A percentile compares a stretch with the other conserved stretches of the same genome.
Conservation (phyloP, 2,113 vertebrate species). For the Ptychochromis oligacanthus region DNA sequence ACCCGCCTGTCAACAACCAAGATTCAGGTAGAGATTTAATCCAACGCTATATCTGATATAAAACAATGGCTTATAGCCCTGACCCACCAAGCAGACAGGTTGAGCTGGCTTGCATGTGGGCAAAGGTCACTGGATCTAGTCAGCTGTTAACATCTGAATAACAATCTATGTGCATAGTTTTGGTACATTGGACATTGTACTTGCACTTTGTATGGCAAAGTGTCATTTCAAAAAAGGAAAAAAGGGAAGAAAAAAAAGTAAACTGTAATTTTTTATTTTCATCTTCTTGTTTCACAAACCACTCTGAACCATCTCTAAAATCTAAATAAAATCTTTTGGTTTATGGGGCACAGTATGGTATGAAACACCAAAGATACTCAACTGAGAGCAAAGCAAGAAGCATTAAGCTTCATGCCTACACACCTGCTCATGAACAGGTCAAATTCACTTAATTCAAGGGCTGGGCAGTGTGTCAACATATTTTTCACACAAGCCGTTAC, state of each 20-base stretch:
- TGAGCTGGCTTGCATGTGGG: background rate
- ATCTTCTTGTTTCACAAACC: background rate
- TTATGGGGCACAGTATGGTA: too few species aligned
- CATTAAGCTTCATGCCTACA: background rate
- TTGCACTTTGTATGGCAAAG: too few species aligned
- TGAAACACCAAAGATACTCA: background rate
- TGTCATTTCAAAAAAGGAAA: too few species aligned
- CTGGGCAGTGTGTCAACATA: too few species aligned
- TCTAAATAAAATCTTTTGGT: background rate
- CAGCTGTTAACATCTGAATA: background rate
- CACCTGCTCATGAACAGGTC: background rate
- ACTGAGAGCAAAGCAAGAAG: background rate
- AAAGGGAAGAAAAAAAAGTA: too few species aligned
- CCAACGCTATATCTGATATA: background rate
- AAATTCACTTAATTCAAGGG: too few species aligned
- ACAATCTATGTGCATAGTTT: background rate
- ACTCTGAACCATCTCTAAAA: background rate
- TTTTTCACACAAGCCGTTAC: too few species aligned
- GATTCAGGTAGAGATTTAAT: background rate
- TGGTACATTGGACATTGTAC: background rate
- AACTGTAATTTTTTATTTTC: too few species aligned
- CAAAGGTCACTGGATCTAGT: background rate
- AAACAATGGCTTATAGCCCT: background rate
- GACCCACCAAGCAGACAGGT: background rate
- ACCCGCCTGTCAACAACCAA: background rate